Evolutionary conservation across 2,797 vertebrate genomes (phyloP), one percentile per base, ranked within the genome.

Genomic region (Amblyopsis hoosieri): DNA sequence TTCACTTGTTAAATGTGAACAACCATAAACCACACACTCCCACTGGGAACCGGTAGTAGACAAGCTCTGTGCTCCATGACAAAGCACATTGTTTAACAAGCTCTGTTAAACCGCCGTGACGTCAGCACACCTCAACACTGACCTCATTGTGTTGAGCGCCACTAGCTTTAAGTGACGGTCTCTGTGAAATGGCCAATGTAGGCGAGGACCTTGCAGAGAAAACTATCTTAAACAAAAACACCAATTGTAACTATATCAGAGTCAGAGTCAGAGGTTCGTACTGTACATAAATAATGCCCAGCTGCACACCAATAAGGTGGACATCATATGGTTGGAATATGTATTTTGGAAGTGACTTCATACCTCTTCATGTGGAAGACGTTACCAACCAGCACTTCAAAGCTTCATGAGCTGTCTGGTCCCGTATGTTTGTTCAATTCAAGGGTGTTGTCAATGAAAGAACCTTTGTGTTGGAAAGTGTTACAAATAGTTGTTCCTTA

Each of bases 81-180:
- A 90, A 87, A 88, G 86, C 87, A 87, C 65, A 80, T 87, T 84
- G 72, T 87, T 87, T 77, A 69, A 75, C 60, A 67, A 63, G 53
- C 71, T 68, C 60, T 57, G 75, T 75, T 71, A 78, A 66, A 29
- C 64, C 69, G 75, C 72, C 74, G 69, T 90, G 85, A 87, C 71
- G 66, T 88, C 80, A 75, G 62, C 72, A 68, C 10, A 61, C 71
- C 71, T 57, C 69, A 85, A 93, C 90, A 94, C 75, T 87, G 85
- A 71, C 74, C 79, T 87, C 86, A 89, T 92, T 94, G 91, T 94
- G 79, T 61, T 60, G 68, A 64, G 69, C 74, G 83, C 70, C 80
- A 80, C 75, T 78, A 68, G 70, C 57, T 75, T 83, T 76, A 69
- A 86, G 78, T 76, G 82, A 86, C 75, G 67, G 65, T 80, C 73